These are phyloP conservation scores for Lutraria lutraria DNA, from an alignment of 2,888 invertebrate species.

Conservation along the genomic window DNA sequence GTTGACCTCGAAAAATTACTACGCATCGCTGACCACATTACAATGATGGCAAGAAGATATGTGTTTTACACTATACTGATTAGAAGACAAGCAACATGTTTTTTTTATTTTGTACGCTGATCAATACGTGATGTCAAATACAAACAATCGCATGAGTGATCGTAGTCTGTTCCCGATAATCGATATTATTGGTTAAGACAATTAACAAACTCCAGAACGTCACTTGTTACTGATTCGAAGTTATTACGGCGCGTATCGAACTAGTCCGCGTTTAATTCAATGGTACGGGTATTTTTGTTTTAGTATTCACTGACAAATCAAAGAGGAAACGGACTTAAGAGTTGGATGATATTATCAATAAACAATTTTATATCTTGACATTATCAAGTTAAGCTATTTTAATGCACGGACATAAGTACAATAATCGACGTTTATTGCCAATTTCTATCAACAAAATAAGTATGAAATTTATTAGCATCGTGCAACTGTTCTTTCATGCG, in stretches of 20 bases:
- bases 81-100: neutral
- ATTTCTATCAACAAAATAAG: neutral
- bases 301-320: too few relatives aligned
- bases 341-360: neutral
- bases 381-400: neutral
- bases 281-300: too few relatives aligned
- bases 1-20: constrained; percentile 17
- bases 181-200: constrained; percentile 14
- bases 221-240: neutral
- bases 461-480: neutral
- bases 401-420: neutral
- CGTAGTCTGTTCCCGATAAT: neutral
- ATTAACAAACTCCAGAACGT: neutral
- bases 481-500: constrained; percentile 20
- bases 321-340: too few relatives aligned
- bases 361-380: neutral
- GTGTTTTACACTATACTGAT: neutral
- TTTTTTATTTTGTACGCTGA: neutral
- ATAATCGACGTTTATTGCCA: constrained; percentile 9
- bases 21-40: constrained; percentile 14
- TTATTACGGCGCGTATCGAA: neutral
- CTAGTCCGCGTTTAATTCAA: neutral
- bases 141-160: neutral
- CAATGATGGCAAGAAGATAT: neutral
- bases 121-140: constrained; percentile 9